A percentile compares a stretch with the other conserved stretches of the same genome.
phyloP scores from a whole-genome alignment of 2,113 vertebrate species.

The Pipra filicauda region DNA sequence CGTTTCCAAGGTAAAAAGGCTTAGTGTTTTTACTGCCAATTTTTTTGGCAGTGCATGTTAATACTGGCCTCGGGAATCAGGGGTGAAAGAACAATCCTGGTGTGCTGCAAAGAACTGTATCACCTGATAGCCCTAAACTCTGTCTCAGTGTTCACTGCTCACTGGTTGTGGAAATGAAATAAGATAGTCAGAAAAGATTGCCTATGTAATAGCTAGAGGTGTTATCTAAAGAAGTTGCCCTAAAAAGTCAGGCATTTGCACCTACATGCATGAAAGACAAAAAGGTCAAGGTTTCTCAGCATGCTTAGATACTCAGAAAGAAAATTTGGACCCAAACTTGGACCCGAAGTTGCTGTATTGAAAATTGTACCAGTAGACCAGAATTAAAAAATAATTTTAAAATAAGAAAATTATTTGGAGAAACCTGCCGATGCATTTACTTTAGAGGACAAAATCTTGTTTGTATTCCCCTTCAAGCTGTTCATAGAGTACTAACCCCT shows the following conservation, averaged over 20 bases:
- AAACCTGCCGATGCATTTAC: not conserved
- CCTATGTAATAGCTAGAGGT: not conserved
- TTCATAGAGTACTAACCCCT: not conserved
- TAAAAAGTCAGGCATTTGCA: not conserved
- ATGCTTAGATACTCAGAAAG: not conserved
- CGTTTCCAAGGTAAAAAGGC: not conserved
- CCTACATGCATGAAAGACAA: not conserved
- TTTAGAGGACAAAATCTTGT: not conserved
- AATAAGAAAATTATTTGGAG: not conserved
- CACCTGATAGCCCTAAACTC: not conserved
- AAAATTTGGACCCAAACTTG: not conserved
- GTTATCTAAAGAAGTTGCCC: not conserved
- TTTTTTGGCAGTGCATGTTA: not conserved
- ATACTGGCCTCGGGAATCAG: not conserved
- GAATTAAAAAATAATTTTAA: not conserved
- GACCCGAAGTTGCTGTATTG: not conserved
- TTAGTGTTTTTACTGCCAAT: not conserved
- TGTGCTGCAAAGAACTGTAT: not conserved
- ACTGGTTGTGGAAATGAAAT: not conserved
- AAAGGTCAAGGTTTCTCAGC: not conserved
- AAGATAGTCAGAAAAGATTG: not conserved
- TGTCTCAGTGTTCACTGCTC: not conserved
- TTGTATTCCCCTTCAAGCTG: not conserved
- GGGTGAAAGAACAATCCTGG: not conserved
- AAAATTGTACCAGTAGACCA: not conserved